Percentiles rank a stretch among this genome's conserved stretches.
phyloP scores from a whole-genome alignment of 2,113 vertebrate genomes.

The Paralichthys olivaceus region DNA sequence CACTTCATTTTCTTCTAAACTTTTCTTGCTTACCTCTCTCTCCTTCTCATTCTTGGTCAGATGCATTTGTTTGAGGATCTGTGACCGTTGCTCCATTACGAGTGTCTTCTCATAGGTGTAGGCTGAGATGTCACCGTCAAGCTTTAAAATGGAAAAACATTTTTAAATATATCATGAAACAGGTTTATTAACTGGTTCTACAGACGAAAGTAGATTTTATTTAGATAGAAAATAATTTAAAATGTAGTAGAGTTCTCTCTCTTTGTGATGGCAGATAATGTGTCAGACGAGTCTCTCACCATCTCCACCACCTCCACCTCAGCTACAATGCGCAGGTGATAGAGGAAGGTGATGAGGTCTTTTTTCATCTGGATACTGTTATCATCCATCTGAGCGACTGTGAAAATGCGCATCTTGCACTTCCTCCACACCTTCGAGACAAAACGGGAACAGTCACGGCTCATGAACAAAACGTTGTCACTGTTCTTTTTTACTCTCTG shows the following conservation, averaged over 20 bases:
- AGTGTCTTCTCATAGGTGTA: constrained; percentile 98
- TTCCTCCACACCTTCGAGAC: constrained; percentile 93
- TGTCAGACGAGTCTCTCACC: constrained; percentile 82
- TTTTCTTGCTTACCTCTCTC: constrained; percentile 87
- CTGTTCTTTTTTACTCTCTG: not conserved
- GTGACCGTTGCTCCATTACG: constrained; percentile 96
- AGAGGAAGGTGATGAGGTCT: constrained; percentile 95
- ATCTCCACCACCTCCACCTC: constrained; percentile 98
- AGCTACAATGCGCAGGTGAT: constrained; percentile 94
- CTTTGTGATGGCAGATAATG: not conserved
- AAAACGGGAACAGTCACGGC: constrained; percentile 18
- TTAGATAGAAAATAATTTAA: not conserved
- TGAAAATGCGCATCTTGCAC: constrained; percentile 99
- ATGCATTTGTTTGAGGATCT: constrained; percentile 99
- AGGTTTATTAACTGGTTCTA: too few relatives aligned
- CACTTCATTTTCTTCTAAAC: not conserved
- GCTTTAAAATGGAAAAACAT: constrained; percentile 75
- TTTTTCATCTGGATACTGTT: constrained; percentile 99
- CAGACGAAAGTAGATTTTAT: not conserved
- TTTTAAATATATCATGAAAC: not conserved
- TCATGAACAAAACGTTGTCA: not conserved
- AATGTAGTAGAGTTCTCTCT: not conserved
- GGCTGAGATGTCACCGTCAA: constrained; percentile 94
- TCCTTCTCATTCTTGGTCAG: constrained; percentile 97
- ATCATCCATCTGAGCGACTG: constrained; percentile 97